Conservation (phyloP, 2,888 invertebrate species). For the Nomada hirtipes region DNA sequence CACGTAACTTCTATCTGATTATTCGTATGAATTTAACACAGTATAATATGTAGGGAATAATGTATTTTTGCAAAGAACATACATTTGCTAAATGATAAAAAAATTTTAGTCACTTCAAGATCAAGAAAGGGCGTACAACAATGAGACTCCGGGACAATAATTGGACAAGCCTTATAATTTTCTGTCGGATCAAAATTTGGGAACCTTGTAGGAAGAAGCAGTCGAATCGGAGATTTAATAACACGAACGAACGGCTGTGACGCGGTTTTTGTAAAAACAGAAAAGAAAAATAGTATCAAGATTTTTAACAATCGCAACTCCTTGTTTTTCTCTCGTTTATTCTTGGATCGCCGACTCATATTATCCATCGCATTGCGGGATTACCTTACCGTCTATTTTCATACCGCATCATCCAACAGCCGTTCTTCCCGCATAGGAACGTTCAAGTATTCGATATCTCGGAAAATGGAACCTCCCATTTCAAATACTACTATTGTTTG, state of each 20-base stretch:
- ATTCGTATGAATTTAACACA: too few relatives aligned
- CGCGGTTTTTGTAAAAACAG: conserved; percentile 40
- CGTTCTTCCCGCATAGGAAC: conserved; percentile 54
- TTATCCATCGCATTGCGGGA: conserved; percentile 79
- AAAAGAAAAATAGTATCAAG: conserved; percentile 25
- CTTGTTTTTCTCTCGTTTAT: conserved; percentile 79
- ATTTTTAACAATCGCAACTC: conserved; percentile 58
- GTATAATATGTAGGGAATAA: too few relatives aligned
- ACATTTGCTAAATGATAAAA: not conserved
- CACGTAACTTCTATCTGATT: too few relatives aligned
- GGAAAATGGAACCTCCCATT: conserved; percentile 1
- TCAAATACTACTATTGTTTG: too few relatives aligned
- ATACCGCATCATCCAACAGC: conserved; percentile 57
- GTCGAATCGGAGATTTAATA: conserved; percentile 23
- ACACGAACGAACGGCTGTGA: conserved; percentile 27
- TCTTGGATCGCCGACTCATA: conserved; percentile 80
- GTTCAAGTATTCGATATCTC: conserved; percentile 33
- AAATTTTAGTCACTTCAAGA: not conserved
- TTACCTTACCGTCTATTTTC: conserved; percentile 83
- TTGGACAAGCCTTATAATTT: not conserved
- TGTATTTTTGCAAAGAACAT: not conserved
- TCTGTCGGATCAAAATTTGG: not conserved
- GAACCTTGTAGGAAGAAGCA: not conserved
- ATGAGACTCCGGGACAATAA: not conserved
- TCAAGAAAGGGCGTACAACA: not conserved